A percentile compares a stretch with the other conserved stretches of the same genome.
Evolutionary conservation across 2,888 invertebrate species (phyloP).

Genomic region (Nomada goodeniana): DNA sequence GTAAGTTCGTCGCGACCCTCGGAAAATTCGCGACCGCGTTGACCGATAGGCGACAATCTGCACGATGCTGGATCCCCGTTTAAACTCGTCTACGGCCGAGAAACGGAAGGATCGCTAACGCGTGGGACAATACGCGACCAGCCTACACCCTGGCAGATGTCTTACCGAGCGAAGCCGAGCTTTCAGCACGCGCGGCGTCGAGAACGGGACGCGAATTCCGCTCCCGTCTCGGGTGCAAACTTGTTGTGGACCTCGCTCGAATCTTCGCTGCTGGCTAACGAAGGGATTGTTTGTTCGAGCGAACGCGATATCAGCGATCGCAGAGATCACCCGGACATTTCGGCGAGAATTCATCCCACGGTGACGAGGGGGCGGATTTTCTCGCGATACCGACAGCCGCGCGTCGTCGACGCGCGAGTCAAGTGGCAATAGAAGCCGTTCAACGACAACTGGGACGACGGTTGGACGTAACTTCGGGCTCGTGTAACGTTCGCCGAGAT

Average conservation of each 20-base stretch:
- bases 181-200: constrained; percentile 59
- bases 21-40: constrained; percentile 35
- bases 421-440: constrained; percentile 62
- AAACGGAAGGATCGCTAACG: constrained; percentile 37
- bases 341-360: no score
- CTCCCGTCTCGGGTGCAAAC: neutral
- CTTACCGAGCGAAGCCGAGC: constrained; percentile 57
- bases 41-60: constrained; percentile 14
- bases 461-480: constrained; percentile 53
- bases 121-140: constrained; percentile 28
- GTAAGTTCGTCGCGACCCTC: constrained; percentile 35
- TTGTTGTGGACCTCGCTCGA: no score
- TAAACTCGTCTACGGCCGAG: constrained; percentile 9
- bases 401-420: constrained; percentile 2
- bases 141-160: constrained; percentile 46
- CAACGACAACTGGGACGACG: constrained; percentile 65
- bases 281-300: neutral
- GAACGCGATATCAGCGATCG: no score
- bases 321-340: no score
- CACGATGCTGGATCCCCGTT: constrained; percentile 4
- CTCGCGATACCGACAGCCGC: neutral
- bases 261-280: neutral
- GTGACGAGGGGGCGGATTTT: constrained; percentile 2
- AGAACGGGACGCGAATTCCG: neutral
- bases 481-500: constrained; percentile 32